Evolutionary conservation across 2,888 invertebrate genomes (phyloP).

Genomic region (Disparrhopalites patrizii): DNA sequence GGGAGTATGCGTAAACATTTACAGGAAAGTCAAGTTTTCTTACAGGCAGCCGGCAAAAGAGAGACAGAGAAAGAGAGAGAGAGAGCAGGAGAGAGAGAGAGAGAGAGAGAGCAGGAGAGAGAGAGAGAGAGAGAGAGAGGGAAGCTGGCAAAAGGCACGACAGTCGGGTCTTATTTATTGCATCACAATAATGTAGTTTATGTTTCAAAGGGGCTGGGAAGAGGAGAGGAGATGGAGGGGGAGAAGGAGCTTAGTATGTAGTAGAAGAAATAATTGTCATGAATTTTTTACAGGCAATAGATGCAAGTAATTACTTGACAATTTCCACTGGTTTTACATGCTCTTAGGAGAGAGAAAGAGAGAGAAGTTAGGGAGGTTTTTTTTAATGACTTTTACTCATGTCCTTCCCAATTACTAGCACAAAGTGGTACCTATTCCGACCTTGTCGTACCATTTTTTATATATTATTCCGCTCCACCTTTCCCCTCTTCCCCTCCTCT

Average conservation of each 20-base stretch:
- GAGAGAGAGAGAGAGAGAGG: too few species aligned
- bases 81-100: too few species aligned
- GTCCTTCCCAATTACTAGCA: too few species aligned
- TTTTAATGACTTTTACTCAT: too few species aligned
- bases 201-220: not conserved
- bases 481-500: too few species aligned
- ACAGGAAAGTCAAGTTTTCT: constrained; percentile 15
- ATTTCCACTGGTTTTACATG: constrained; percentile 8
- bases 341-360: too few species aligned
- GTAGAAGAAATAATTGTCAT: not conserved
- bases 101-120: too few species aligned
- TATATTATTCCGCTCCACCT: too few species aligned
- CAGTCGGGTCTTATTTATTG: constrained; percentile 13
- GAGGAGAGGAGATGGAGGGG: not conserved
- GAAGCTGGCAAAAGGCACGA: constrained; percentile 1
- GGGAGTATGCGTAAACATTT: constrained; percentile 14
- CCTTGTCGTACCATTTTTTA: too few species aligned
- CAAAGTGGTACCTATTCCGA: too few species aligned
- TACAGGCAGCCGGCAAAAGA: constrained; percentile 2
- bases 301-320: constrained; percentile 20
- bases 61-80: too few species aligned
- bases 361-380: too few species aligned
- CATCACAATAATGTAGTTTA: constrained; percentile 7
- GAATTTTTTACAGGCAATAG: constrained; percentile 4
- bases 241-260: not conserved